Evolutionary conservation across 2,113 vertebrate species (phyloP).

Genomic region (Nothoprocta perdicaria): DNA sequence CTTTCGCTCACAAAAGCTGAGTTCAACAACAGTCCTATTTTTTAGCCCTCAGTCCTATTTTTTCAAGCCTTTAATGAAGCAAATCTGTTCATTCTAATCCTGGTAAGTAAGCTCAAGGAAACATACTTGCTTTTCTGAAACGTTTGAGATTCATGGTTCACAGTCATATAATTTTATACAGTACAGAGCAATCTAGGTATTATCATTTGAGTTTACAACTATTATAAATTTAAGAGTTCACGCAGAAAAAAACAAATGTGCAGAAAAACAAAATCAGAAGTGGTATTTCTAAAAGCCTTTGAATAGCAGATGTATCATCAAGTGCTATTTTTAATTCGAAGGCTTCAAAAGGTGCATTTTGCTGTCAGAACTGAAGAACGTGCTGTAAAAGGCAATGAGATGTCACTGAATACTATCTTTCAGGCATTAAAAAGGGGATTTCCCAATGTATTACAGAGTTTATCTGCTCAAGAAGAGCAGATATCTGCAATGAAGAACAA

Average conservation of each 20-base stretch:
- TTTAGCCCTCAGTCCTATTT: neutral
- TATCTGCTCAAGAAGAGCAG: slow-evolving; percentile 10
- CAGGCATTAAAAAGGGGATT: slow-evolving; percentile 65
- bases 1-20: neutral
- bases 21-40: neutral
- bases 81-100: neutral
- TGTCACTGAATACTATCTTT: slow-evolving; percentile 54
- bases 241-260: neutral
- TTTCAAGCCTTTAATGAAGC: neutral
- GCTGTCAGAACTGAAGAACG: slow-evolving; percentile 64
- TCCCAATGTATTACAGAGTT: neutral
- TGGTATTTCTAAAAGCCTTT: neutral
- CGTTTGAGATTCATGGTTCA: neutral
- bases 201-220: neutral
- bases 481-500: neutral
- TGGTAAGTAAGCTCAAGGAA: neutral
- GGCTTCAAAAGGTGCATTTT: slow-evolving; percentile 63
- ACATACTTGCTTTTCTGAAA: neutral
- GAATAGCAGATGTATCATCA: slow-evolving; percentile 44
- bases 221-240: neutral
- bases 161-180: neutral
- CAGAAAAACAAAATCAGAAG: slow-evolving; percentile 27
- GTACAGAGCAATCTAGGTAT: neutral
- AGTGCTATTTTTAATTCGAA: slow-evolving; percentile 43
- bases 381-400: slow-evolving; percentile 65